Percentiles rank a stretch among this genome's conserved stretches.
Evolutionary conservation across 92 coral and sea anemone species (phyloP).

Genomic region (Micromussa lordhowensis): DNA sequence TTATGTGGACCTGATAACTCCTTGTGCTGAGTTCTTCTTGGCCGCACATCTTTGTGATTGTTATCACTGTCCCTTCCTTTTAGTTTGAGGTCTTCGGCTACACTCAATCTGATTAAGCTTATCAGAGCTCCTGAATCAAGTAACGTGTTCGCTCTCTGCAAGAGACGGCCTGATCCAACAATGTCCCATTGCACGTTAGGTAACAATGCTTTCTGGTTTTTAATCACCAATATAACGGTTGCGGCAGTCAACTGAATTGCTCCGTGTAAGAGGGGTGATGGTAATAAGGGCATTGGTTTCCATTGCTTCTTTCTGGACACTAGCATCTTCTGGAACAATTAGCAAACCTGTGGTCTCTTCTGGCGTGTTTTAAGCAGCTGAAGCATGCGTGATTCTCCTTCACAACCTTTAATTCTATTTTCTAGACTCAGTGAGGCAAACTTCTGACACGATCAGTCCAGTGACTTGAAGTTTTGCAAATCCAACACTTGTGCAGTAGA

Average conservation of each 20-base stretch:
- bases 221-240: constrained; percentile 12
- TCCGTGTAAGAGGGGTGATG: constrained; percentile 50
- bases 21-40: constrained; percentile 56
- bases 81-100: constrained; percentile 20
- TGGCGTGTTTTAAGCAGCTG: constrained; percentile 11
- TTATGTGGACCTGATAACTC: constrained; percentile 45
- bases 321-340: constrained; percentile 30
- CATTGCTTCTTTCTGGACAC: constrained; percentile 8
- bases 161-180: constrained; percentile 4
- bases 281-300: constrained; percentile 30
- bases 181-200: constrained; percentile 38
- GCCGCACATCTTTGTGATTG: constrained; percentile 1
- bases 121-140: constrained; percentile 46
- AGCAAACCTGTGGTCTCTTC: constrained; percentile 20
- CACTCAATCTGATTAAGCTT: constrained; percentile 22
- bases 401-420: background rate
- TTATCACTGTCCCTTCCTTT: constrained; percentile 22
- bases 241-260: constrained; percentile 6
- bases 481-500: too few relatives aligned
- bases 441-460: constrained; percentile 22
- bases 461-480: too few relatives aligned
- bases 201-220: constrained; percentile 23
- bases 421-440: constrained; percentile 15
- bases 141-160: constrained; percentile 1
- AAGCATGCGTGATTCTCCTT: constrained; percentile 28